Conservation (phyloP, 2,113 vertebrate genomes). For the Motacilla alba region DNA sequence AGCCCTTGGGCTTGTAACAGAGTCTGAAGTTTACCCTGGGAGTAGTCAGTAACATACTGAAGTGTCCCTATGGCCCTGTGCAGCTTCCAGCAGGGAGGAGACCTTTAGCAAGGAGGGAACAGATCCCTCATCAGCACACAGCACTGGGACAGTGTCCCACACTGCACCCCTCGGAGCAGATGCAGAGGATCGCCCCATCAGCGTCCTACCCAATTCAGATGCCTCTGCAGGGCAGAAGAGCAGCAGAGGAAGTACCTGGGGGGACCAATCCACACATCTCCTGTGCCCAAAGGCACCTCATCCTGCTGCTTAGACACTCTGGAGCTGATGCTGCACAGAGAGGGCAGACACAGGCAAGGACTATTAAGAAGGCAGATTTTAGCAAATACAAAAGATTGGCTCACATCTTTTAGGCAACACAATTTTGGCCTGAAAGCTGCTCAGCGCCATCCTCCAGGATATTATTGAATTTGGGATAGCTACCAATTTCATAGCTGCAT, state of each 20-base stretch:
- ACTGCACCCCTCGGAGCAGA: not conserved
- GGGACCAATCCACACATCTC: not conserved
- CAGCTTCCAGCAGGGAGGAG: not conserved
- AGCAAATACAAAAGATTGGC: not conserved
- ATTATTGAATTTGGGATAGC: not conserved
- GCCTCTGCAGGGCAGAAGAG: not conserved
- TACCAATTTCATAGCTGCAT: not conserved
- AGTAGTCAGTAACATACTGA: not conserved
- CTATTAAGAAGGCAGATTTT: not conserved
- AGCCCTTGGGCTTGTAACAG: not conserved
- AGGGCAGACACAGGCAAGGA: not conserved
- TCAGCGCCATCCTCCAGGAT: not conserved
- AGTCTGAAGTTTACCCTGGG: not conserved
- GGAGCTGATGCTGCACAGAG: not conserved
- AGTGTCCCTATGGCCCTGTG: not conserved
- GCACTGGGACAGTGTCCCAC: not conserved
- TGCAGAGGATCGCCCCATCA: not conserved
- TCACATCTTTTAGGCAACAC: too few relatives aligned
- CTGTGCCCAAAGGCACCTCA: not conserved
- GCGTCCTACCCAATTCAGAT: fast-evolving
- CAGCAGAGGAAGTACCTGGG: not conserved
- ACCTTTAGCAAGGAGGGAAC: not conserved
- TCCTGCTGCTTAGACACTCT: not conserved
- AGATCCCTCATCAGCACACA: not conserved
- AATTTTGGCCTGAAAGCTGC: not conserved